Evolutionary conservation across 2,113 vertebrate species (phyloP).

Genomic region (Arenaria interpres): DNA sequence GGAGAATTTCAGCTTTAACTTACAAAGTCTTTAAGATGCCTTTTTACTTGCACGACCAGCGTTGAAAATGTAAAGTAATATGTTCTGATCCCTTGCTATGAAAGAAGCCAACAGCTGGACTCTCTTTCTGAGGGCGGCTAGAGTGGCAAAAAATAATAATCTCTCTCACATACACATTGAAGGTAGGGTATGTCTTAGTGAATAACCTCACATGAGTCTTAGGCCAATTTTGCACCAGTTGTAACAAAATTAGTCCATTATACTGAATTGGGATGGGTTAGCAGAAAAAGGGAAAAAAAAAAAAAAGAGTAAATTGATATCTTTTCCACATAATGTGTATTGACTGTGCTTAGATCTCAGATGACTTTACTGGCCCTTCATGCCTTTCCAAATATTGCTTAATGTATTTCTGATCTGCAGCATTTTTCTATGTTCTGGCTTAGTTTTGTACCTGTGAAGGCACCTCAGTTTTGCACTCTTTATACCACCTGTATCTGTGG

Average conservation of each 20-base stretch:
- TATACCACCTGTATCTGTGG: not conserved
- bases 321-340: not conserved
- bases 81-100: not conserved
- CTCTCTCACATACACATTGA: not conserved
- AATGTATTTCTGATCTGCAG: not conserved
- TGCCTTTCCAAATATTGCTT: not conserved
- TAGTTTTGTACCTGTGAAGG: not conserved
- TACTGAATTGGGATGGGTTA: not conserved
- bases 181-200: not conserved
- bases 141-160: not conserved
- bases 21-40: not conserved
- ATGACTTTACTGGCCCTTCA: not conserved
- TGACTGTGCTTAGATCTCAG: not conserved
- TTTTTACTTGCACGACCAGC: not conserved
- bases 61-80: not conserved
- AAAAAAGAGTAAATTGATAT: not conserved
- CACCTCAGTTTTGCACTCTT: not conserved
- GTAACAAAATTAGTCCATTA: not conserved
- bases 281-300: not conserved
- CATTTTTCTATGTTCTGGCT: not conserved
- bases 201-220: not conserved
- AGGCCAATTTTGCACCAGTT: not conserved
- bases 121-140: not conserved
- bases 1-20: not conserved
- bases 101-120: constrained; percentile 27